Base-by-base conservation (phyloP, 2,888 invertebrate genomes). In the Drosophila bunnanda region DNA sequence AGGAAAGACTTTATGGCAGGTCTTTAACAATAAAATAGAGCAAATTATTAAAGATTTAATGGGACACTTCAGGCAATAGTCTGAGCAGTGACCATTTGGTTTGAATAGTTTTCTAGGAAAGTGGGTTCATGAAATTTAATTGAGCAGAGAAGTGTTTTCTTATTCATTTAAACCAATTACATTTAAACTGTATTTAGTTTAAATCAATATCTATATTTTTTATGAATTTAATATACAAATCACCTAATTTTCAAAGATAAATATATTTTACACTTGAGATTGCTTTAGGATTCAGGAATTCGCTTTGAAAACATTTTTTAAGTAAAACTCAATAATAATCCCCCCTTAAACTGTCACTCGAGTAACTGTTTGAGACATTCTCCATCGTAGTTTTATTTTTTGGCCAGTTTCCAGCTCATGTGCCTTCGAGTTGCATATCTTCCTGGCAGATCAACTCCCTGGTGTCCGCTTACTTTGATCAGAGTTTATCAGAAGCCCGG, bases 391-490 rank as follows among this genome's bases (percentile, higher is more conserved):
- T 34, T 13, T 9, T 13, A 30, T 17, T 36, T 62, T 62, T 22
- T 30, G 22, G 17, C 13, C 22, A 38, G 30, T 17, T 13, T 12
- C 28, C 30, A 41, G 32, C 43, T 38, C 30, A 66, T 53, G 53
- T 32, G 53, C 15, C 17, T 15, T 15, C 32, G 13, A 34, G 25
- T 46, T 50, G 22, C 39, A 55, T 67, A 67, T 67, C 68, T 48
- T 9, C 2, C 15, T 28, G n/a, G 46, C n/a, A 54, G 66, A 66
- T 66, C 46, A 54, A 54, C n/a, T 68, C 68, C 55, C 48, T 20
- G 20, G 48, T 25, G 69, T 53, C 30, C 28, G 52, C 41, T 70
- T 60, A 70, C 59, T 82, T 85, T 84, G 76, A 80, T 73, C 76
- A 77, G 66, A 67, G 62, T 65, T 76, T 70, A 34, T 46, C 67